Evolutionary conservation across 2,888 invertebrate genomes (phyloP).

Genomic region (Morpho deidamia): DNA sequence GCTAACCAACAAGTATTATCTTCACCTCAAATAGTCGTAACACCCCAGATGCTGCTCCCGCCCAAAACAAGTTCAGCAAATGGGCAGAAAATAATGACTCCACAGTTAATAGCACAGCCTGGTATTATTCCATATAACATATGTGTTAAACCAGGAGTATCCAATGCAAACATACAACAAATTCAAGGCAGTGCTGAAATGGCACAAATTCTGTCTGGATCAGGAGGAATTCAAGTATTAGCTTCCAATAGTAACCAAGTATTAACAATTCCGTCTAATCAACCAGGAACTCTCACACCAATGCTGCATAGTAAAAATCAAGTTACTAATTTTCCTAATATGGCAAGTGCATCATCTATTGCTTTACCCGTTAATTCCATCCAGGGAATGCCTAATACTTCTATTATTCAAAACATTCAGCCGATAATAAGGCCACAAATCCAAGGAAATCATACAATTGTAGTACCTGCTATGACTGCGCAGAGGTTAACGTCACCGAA

Average conservation of each 20-base stretch:
- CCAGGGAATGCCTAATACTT: constrained; percentile 66
- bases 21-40: constrained; percentile 72
- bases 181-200: constrained; percentile 63
- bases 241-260: constrained; percentile 75
- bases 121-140: constrained; percentile 69
- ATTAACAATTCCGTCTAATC: constrained; percentile 65
- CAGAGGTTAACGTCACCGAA: constrained; percentile 67
- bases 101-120: constrained; percentile 68
- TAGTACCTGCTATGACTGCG: constrained; percentile 66
- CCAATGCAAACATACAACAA: constrained; percentile 61
- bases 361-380: constrained; percentile 69
- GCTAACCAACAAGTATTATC: constrained; percentile 65
- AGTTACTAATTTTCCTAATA: constrained; percentile 65
- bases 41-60: constrained; percentile 70
- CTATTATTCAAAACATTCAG: constrained; percentile 71
- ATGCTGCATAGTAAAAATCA: constrained; percentile 70
- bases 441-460: constrained; percentile 68
- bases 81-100: constrained; percentile 62
- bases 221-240: constrained; percentile 72
- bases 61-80: constrained; percentile 61
- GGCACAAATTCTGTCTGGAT: constrained; percentile 62
- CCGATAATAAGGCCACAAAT: constrained; percentile 72
- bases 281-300: constrained; percentile 51
- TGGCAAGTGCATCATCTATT: constrained; percentile 72
- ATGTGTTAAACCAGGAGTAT: constrained; percentile 67